Evolutionary conservation across 2,113 vertebrate species (phyloP), one percentile per base, ranked within the genome.

Genomic region (Trematocara nigrifrons): DNA sequence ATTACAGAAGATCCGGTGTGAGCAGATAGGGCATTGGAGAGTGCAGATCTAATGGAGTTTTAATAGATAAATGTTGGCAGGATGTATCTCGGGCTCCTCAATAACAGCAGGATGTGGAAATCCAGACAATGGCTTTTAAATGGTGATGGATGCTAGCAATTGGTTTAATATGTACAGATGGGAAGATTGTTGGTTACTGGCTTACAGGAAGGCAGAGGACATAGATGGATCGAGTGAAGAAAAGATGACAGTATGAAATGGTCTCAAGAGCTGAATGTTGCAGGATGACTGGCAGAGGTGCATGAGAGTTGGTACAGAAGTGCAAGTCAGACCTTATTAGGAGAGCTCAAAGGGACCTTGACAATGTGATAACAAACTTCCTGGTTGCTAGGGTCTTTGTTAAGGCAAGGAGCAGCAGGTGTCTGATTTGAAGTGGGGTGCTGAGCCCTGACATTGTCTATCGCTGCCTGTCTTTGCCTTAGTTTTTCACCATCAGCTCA

Each of bases 31-130:
- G 8, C 77, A 82, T 40, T 3, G 8, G 29, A 81, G 53, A 89
- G 53, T 81, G 10, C 6, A 82, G 40, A 59, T 66, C 64, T 95
- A 93, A 95, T 96, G 89, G 89, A 86, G 59, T 90, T 92, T 94
- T 95, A 95, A 96, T 94, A 91, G 94, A 93, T 91, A 80, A 88
- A 92, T 91, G 89, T 88, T 91, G 84, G 91, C 91, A 90, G 91
- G 92, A 93, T 89, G 90, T 85, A 83, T 83, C 92, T 83, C 54
- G 12, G 86, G 47, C 85, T 91, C 47, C 81, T 83, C 86, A 82
- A 74, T 93, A 93, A 89, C 86, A 91, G 91, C 91, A 91, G 94
- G 93, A 94, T 89, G 87, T 91, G 64, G 89, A 89, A 86, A 91
- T 69, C 64, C 35, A 90, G 83, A 88, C 91, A 85, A 92, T 86